Base-by-base conservation (phyloP, 2,888 invertebrate species). In the Meganola albula region DNA sequence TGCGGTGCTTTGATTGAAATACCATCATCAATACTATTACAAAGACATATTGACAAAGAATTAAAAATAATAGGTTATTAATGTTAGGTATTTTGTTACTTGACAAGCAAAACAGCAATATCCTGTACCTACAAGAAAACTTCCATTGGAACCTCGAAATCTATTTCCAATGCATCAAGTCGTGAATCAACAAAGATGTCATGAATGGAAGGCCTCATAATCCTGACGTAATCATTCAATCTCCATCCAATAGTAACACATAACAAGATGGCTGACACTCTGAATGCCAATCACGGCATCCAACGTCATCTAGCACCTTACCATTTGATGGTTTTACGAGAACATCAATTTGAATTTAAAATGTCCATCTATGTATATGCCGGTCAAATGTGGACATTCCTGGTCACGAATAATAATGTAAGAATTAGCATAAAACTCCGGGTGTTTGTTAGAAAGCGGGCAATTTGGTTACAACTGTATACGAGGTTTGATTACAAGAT, bases 381-480 rank as follows among this genome's bases (percentile, higher is more conserved):
- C 78, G 83, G 83, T 80, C 85, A 84, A 82, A 83, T 79, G 84
- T 83, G 79, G 77, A 78, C 82, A 77, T 61, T 61, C 60, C 67
- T 62, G 66, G 65, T 63, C 61, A 58, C 53, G 85, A 82, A 85
- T 85, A 82, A 65, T 78, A 84, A 85, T 74, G 74, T 72, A 46
- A 48, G 48, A 60, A 85, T 85, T 85, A 74, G 65, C 85, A 85
- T 85, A 84, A 77, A 79, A 74, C 74, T 75, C 82, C 80, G 74
- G 78, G 80, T 84, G 83, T 80, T 82, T 76, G 74, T 69, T 83
- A 83, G 85, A 84, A 85, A 85, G 84, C 83, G 83, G 84, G 82
- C 79, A 75, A 85, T 84, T 84, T 84, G 82, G 83, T 76, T 82
- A 79, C 76, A 70, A 66, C 63, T 63, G 63, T 63, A 70, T 63